Conservation (phyloP, 2,113 vertebrate genomes). For the Pterocles orientalis region DNA sequence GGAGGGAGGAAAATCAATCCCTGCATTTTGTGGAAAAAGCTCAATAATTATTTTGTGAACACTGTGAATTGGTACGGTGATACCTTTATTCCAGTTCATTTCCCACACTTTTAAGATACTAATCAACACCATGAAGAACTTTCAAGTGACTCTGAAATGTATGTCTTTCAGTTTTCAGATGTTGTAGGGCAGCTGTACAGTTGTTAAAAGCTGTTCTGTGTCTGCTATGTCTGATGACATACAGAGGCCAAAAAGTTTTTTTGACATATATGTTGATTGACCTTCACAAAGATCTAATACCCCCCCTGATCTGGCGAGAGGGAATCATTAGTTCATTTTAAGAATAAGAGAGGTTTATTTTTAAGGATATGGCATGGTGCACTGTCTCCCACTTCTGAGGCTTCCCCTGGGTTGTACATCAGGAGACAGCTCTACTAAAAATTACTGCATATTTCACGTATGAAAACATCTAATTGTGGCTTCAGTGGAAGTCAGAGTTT, state of each 20-base stretch:
- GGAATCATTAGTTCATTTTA: background rate
- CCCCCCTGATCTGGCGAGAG: background rate
- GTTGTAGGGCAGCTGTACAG: background rate
- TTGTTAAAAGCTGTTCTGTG: conserved; percentile 5
- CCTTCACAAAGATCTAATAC: background rate
- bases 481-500: background rate
- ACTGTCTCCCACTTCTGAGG: background rate
- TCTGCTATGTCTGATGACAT: background rate
- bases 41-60: conserved; percentile 64
- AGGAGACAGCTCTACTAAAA: background rate
- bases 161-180: conserved; percentile 37
- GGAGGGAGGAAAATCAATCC: conserved; percentile 4
- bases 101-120: conserved; percentile 45
- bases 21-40: background rate
- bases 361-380: background rate
- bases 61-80: conserved; percentile 11
- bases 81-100: conserved; percentile 46
- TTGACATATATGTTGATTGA: background rate
- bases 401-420: background rate
- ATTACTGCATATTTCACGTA: background rate
- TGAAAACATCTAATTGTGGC: background rate
- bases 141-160: background rate
- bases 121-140: conserved; percentile 37
- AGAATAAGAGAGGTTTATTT: background rate
- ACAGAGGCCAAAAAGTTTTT: background rate